phyloP scores from a whole-genome alignment of 2,888 invertebrate species.

The Glaucopsyche alexis region DNA sequence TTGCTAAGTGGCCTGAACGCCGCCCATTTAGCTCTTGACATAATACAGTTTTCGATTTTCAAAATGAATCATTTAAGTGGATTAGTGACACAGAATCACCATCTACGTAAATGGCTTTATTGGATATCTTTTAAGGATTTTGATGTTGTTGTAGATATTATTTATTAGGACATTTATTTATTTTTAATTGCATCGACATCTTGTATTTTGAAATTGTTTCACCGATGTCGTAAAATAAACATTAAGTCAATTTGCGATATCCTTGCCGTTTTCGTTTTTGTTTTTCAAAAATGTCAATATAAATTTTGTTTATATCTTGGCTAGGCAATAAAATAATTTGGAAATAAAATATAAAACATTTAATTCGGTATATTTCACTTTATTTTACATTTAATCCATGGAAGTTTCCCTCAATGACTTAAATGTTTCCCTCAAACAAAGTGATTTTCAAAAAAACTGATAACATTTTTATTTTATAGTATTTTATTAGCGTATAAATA shows the following conservation, averaged over 20 bases:
- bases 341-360: constrained; percentile 5
- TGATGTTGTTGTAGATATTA: constrained; percentile 4
- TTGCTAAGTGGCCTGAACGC: constrained; percentile 19
- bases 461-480: no score
- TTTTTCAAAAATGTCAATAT: background rate
- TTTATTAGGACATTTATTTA: constrained; percentile 11
- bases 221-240: constrained; percentile 9
- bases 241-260: background rate
- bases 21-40: constrained; percentile 28
- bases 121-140: background rate
- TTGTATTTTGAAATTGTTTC: background rate
- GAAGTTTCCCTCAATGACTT: no score
- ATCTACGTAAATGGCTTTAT: background rate
- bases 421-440: no score
- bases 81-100: background rate
- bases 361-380: background rate
- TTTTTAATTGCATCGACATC: constrained; percentile 14
- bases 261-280: background rate
- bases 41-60: constrained; percentile 30
- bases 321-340: background rate
- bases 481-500: no score
- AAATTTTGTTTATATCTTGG: background rate
- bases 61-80: constrained; percentile 27
- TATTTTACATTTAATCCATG: background rate
- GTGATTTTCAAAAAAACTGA: no score